These are phyloP conservation scores for Intellagama lesueurii DNA, from an alignment of 2,797 vertebrate genomes.

Conservation along the genomic window DNA sequence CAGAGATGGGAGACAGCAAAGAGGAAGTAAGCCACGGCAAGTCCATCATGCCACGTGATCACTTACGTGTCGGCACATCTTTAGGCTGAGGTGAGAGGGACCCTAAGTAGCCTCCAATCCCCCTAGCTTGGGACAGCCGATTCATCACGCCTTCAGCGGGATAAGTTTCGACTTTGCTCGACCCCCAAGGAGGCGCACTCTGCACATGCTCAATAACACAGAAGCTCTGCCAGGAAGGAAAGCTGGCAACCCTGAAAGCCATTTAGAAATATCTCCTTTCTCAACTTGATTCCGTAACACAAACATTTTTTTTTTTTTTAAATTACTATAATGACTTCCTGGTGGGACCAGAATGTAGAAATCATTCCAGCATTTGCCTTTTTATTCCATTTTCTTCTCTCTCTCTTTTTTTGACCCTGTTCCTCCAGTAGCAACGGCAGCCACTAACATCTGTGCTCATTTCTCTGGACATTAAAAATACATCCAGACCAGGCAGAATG, in stretches of 20 bases:
- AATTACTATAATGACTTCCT: slow-evolving; percentile 18
- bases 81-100: too few relatives aligned
- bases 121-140: too few relatives aligned
- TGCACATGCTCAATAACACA: too few relatives aligned
- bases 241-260: neutral
- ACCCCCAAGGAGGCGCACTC: neutral
- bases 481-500: neutral
- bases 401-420: neutral
- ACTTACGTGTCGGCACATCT: too few relatives aligned
- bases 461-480: slow-evolving; percentile 4
- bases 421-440: slow-evolving; percentile 15
- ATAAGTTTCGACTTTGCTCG: too few relatives aligned
- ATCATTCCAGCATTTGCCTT: neutral
- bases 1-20: too few relatives aligned
- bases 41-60: too few relatives aligned
- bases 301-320: slow-evolving; percentile 5
- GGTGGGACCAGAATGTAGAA: neutral
- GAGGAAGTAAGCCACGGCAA: too few relatives aligned
- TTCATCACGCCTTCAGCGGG: too few relatives aligned
- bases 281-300: neutral
- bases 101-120: too few relatives aligned
- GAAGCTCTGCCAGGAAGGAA: too few relatives aligned
- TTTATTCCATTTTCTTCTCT: neutral
- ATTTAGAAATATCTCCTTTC: neutral
- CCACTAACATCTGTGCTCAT: slow-evolving; percentile 29